Evolutionary conservation across 2,888 invertebrate species (phyloP).

Genomic region (Neuroscelio doddi): DNA sequence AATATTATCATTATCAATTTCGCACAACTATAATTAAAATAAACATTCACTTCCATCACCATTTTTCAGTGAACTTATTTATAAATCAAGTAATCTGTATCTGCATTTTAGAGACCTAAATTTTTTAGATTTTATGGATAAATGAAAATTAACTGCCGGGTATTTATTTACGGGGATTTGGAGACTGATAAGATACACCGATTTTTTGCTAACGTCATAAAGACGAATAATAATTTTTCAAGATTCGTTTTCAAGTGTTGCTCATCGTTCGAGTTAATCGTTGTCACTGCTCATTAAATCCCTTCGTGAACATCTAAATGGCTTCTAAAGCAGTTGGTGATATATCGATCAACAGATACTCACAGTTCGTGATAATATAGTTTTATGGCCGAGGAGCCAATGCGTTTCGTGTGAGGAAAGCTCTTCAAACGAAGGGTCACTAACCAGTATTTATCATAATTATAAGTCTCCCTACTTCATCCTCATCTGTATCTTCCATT

Average conservation of each 20-base stretch:
- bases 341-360: slow-evolving; percentile 51
- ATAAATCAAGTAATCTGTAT: too few relatives aligned
- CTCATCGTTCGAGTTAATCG: slow-evolving; percentile 28
- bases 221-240: slow-evolving; percentile 38
- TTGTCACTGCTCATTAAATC: slow-evolving; percentile 32
- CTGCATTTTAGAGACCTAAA: slow-evolving; percentile 3
- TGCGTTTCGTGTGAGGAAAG: slow-evolving; percentile 30
- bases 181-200: slow-evolving; percentile 32
- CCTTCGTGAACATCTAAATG: slow-evolving; percentile 23
- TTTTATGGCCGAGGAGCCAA: slow-evolving; percentile 41
- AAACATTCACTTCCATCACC: too few relatives aligned
- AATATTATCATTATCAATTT: too few relatives aligned
- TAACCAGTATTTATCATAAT: slow-evolving; percentile 63
- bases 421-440: slow-evolving; percentile 53
- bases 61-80: too few relatives aligned
- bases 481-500: slow-evolving; percentile 31
- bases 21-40: too few relatives aligned
- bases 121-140: slow-evolving; percentile 35
- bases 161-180: slow-evolving; percentile 3
- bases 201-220: slow-evolving; percentile 21
- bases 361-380: slow-evolving; percentile 32
- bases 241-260: slow-evolving; percentile 13
- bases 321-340: slow-evolving; percentile 19
- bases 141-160: slow-evolving; percentile 38
- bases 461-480: slow-evolving; percentile 36